Conservation (phyloP, 1,140 invertebrate genomes). For the Pseudomyrmex pallidus region DNA sequence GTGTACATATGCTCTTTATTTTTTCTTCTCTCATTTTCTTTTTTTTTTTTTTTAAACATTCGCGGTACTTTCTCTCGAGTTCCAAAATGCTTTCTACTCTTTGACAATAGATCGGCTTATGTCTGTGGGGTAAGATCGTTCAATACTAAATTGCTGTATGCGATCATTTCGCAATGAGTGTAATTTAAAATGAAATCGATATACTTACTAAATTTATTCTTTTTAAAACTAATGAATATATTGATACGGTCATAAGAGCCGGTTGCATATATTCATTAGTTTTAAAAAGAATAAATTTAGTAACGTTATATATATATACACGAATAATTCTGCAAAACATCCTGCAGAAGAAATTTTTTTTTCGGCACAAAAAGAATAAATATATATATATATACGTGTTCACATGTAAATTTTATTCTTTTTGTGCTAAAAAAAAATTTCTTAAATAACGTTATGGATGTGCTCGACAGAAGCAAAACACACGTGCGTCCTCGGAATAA, state of each 20-base stretch:
- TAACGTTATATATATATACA: too few relatives aligned
- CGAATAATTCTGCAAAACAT: too few relatives aligned
- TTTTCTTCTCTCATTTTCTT: conserved; percentile 17
- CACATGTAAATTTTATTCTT: too few relatives aligned
- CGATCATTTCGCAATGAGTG: neutral
- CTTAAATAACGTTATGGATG: neutral
- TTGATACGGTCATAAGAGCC: too few relatives aligned
- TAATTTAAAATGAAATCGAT: neutral
- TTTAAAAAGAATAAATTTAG: too few relatives aligned
- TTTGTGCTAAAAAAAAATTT: neutral
- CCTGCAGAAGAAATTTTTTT: too few relatives aligned
- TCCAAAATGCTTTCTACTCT: conserved; percentile 30
- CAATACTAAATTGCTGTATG: neutral
- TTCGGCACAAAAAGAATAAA: too few relatives aligned
- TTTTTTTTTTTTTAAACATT: conserved; percentile 12
- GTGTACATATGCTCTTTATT: neutral
- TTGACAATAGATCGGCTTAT: neutral
- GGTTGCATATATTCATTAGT: too few relatives aligned
- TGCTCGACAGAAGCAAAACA: neutral
- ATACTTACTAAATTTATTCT: too few relatives aligned
- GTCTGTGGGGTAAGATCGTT: neutral
- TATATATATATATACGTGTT: too few relatives aligned
- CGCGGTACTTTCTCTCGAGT: conserved; percentile 26
- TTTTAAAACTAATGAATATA: too few relatives aligned
- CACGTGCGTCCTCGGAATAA: neutral